These are phyloP conservation scores for Hololepta plana DNA, from an alignment of 2,888 invertebrate genomes.

Conservation along the genomic window DNA sequence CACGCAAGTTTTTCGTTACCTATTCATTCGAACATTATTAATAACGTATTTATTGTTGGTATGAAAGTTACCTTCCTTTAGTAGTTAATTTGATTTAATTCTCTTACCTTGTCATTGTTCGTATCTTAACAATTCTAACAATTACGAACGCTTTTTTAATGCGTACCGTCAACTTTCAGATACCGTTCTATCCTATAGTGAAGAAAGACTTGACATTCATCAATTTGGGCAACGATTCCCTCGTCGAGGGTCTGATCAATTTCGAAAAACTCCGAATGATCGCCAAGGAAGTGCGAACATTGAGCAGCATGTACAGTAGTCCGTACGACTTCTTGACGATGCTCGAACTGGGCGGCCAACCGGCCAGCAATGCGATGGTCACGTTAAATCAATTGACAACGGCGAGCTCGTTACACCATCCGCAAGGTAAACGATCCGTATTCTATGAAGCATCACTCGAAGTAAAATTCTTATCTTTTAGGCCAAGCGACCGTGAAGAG, in stretches of 20 bases:
- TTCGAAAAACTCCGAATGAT: conserved; percentile 98
- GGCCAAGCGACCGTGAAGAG: conserved; percentile 78
- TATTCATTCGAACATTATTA: too few relatives aligned
- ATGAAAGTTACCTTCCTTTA: too few relatives aligned
- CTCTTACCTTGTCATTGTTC: too few relatives aligned
- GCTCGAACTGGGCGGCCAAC: conserved; percentile 70
- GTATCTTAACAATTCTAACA: too few relatives aligned
- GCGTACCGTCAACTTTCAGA: conserved; percentile 25
- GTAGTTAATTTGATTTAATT: too few relatives aligned
- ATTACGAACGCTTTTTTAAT: too few relatives aligned
- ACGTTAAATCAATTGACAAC: conserved; percentile 74
- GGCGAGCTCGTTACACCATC: conserved; percentile 38
- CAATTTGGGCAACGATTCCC: conserved; percentile 88
- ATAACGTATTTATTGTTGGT: too few relatives aligned
- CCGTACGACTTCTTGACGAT: conserved; percentile 76
- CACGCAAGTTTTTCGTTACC: too few relatives aligned
- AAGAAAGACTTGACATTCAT: conserved; percentile 96
- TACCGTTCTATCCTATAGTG: conserved; percentile 81
- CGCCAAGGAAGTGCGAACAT: conserved; percentile 80
- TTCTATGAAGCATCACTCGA: too few relatives aligned
- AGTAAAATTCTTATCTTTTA: conserved; percentile 19
- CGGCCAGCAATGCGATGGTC: conserved; percentile 76
- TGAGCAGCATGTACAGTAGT: conserved; percentile 91
- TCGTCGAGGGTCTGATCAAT: conserved; percentile 78
- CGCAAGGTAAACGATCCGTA: too few relatives aligned